Percentiles rank a stretch among this genome's conserved stretches.
phyloP scores from a whole-genome alignment of 2,888 invertebrate species.

The Melinaea menophilus region DNA sequence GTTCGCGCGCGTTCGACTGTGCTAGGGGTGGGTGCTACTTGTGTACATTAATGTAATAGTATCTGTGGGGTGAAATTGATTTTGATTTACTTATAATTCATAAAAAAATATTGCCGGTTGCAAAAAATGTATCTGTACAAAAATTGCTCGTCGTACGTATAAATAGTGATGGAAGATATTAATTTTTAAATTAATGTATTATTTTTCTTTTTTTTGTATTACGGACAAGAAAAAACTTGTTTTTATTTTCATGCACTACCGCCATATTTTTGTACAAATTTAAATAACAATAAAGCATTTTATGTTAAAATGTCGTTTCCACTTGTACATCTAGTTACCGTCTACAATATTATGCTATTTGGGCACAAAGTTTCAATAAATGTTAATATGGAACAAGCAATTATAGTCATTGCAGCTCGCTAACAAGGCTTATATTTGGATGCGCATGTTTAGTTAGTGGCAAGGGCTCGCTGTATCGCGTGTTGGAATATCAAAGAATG shows the following conservation, averaged over 20 bases:
- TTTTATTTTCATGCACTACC: background rate
- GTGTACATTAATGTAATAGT: background rate
- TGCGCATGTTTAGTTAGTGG: conserved; percentile 30
- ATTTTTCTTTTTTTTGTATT: no score
- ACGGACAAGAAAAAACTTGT: background rate
- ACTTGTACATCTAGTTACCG: conserved; percentile 15
- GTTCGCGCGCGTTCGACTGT: conserved; percentile 46
- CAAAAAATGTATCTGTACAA: background rate
- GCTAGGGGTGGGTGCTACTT: conserved; percentile 30
- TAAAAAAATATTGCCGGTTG: no score
- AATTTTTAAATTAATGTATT: no score
- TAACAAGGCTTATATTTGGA: conserved; percentile 45
- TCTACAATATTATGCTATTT: conserved; percentile 22
- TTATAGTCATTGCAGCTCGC: conserved; percentile 11
- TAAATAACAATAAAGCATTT: conserved; percentile 15
- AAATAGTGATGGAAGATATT: background rate
- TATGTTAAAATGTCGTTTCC: conserved; percentile 15
- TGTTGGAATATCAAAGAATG: conserved; percentile 17
- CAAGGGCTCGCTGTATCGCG: conserved; percentile 14
- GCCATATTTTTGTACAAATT: conserved; percentile 1
- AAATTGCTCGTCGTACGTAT: background rate
- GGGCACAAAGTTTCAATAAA: conserved; percentile 10
- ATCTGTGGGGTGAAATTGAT: background rate
- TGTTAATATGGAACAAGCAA: conserved; percentile 13
- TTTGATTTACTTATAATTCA: background rate